Percentiles rank a stretch among this genome's conserved stretches.
These are phyloP conservation scores for Ernsta delagoae DNA, from an alignment of 2,888 invertebrate genomes.

Conservation along the genomic window DNA sequence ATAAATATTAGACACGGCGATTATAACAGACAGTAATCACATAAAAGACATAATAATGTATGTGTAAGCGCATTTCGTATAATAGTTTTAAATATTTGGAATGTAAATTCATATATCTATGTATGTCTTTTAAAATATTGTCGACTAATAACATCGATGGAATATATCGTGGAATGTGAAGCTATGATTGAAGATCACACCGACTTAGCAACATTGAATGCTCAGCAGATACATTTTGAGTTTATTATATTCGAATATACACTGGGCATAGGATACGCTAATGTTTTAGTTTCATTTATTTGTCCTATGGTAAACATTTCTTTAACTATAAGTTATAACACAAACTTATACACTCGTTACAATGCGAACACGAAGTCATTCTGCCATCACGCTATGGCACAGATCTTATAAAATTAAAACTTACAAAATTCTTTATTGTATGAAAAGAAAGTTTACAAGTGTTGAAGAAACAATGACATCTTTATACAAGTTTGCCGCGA, in stretches of 20 bases:
- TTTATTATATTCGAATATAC: constrained; percentile 49
- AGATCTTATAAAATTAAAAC: constrained; percentile 72
- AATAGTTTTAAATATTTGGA: constrained; percentile 70
- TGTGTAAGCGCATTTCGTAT: constrained; percentile 76
- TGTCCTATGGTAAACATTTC: constrained; percentile 64
- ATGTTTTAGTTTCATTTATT: constrained; percentile 57
- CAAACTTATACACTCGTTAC: constrained; percentile 70
- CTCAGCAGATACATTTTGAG: constrained; percentile 44
- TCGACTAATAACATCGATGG: constrained; percentile 48
- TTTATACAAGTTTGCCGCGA: constrained; percentile 35
- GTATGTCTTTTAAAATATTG: constrained; percentile 58
- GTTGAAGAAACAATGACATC: constrained; percentile 38
- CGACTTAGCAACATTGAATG: constrained; percentile 51
- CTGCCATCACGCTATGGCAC: constrained; percentile 82
- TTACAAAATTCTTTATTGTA: constrained; percentile 61
- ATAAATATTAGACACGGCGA: constrained; percentile 72
- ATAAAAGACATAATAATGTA: constrained; percentile 61
- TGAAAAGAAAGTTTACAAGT: constrained; percentile 45
- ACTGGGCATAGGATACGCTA: constrained; percentile 54
- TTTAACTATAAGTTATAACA: constrained; percentile 73
- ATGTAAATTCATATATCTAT: constrained; percentile 55
- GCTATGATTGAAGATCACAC: constrained; percentile 53
- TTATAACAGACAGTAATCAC: constrained; percentile 70
- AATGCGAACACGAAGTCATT: constrained; percentile 72
- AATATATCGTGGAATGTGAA: constrained; percentile 61